These are phyloP conservation scores for Peromyscus aztecus DNA, from an alignment of 2,797 vertebrate genomes.

Conservation along the genomic window DNA sequence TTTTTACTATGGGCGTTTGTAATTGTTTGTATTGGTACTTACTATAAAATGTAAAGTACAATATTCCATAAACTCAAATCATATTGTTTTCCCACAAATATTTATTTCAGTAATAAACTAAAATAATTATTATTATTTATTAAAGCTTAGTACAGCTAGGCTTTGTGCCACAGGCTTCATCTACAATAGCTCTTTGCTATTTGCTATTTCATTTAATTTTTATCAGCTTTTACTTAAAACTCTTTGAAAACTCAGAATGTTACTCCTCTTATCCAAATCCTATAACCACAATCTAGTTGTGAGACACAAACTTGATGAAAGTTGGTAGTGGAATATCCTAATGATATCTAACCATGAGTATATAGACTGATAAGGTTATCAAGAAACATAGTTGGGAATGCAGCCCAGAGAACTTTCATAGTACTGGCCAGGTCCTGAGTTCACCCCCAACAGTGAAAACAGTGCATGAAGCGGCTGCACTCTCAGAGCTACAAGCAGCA, in stretches of 20 bases:
- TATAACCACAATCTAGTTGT: not conserved
- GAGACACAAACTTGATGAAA: not conserved
- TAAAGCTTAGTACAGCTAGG: not conserved
- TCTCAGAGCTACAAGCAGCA: not conserved
- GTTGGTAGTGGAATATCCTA: not conserved
- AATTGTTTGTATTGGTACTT: not conserved
- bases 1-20: no score
- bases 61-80: not conserved
- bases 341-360: not conserved
- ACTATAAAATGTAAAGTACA: not conserved
- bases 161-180: not conserved
- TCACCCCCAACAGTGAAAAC: not conserved
- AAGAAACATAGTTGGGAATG: not conserved
- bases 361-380: not conserved
- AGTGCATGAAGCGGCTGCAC: not conserved
- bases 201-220: not conserved
- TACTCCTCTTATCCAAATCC: not conserved
- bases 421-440: no score
- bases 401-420: not conserved
- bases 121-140: not conserved
- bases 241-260: not conserved
- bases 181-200: not conserved
- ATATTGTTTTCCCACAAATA: not conserved
- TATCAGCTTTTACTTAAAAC: not conserved
- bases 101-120: constrained; percentile 6